A percentile compares a stretch with the other conserved stretches of the same genome.
Conservation (phyloP, 2,888 invertebrate species). For the Rhagonycha fulva region DNA sequence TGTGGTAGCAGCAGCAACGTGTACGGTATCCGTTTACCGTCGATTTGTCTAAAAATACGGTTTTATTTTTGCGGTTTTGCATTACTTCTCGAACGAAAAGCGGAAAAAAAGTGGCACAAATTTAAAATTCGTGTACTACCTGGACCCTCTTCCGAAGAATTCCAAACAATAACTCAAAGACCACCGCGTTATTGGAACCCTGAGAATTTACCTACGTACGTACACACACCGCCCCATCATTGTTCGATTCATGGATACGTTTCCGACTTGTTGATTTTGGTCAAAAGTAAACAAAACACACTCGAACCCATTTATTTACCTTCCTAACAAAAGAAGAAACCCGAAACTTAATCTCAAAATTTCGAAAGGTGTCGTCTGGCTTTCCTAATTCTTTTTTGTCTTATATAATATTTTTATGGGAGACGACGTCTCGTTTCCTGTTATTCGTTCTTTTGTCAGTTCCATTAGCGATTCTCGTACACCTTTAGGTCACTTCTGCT, state of each 20-base stretch:
- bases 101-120: neutral
- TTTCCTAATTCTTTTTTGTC: neutral
- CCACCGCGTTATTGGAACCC: neutral
- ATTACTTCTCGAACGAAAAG: neutral
- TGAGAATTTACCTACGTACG: neutral
- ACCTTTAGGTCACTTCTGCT: neutral
- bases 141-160: neutral
- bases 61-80: neutral
- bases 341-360: neutral
- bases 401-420: neutral
- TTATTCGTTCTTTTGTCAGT: neutral
- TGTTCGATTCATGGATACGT: neutral
- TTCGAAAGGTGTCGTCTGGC: neutral
- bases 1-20: neutral
- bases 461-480: neutral
- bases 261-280: slow-evolving; percentile 1
- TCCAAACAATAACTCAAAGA: neutral
- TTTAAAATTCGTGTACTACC: neutral
- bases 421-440: neutral
- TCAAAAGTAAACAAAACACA: neutral
- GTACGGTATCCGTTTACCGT: neutral
- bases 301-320: neutral
- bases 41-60: neutral
- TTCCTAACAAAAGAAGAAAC: neutral
- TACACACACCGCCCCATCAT: neutral